Evolutionary conservation across 2,797 vertebrate species (phyloP).

Genomic region (Iguana delicatissima): DNA sequence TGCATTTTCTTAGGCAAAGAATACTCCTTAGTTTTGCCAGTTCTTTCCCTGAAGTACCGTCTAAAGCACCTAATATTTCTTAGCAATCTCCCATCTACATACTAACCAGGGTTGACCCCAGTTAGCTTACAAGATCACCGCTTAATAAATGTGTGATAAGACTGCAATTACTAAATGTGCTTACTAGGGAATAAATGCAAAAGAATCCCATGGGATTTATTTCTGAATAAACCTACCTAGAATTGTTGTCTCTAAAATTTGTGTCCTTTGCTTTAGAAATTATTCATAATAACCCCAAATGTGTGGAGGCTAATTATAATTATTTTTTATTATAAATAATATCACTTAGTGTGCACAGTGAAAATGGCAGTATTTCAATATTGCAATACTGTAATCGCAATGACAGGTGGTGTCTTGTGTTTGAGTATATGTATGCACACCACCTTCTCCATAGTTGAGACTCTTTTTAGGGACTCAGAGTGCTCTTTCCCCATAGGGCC

Average conservation of each 20-base stretch:
- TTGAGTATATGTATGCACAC: not conserved
- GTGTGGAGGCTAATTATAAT: not conserved
- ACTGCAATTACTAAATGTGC: too few species aligned
- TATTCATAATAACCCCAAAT: not conserved
- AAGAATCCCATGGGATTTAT: not conserved
- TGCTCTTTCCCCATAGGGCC: not conserved
- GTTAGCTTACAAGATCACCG: not conserved
- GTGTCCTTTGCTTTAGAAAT: not conserved
- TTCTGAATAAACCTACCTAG: not conserved
- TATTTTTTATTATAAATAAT: too few species aligned
- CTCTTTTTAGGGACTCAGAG: not conserved
- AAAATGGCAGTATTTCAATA: not conserved
- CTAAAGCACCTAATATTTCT: too few species aligned
- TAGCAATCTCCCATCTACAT: too few species aligned
- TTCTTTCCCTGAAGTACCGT: too few species aligned
- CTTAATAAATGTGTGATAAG: not conserved
- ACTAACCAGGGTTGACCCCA: too few species aligned
- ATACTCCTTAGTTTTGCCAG: too few species aligned
- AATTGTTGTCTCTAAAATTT: too few species aligned
- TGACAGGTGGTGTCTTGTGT: not conserved
- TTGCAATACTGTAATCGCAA: not conserved
- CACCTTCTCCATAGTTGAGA: not conserved
- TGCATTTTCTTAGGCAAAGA: too few species aligned
- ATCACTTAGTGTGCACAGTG: not conserved
- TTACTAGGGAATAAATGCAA: not conserved